A percentile compares a stretch with the other conserved stretches of the same genome.
phyloP scores from a whole-genome alignment of 2,113 vertebrate genomes.

The Coregonus clupeaformis region DNA sequence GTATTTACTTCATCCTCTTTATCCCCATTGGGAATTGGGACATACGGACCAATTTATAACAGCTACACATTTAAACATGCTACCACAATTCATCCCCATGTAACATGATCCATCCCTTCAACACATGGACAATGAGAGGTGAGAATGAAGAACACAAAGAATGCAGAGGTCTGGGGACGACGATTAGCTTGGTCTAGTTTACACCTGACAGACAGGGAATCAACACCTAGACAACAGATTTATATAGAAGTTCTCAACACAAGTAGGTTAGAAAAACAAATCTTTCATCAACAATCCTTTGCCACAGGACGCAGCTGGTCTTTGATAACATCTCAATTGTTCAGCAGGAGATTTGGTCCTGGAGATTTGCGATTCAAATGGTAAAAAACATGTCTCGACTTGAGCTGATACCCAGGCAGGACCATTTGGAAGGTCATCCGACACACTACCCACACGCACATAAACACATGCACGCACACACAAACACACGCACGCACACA shows the following conservation, averaged over 20 bases:
- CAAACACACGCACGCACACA: conserved; percentile 22
- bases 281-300: not conserved
- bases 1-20: too few relatives aligned
- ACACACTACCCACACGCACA: not conserved
- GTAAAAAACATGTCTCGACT: not conserved
- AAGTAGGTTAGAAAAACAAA: too few relatives aligned
- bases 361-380: not conserved
- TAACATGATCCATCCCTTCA: not conserved
- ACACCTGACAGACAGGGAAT: not conserved
- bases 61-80: too few relatives aligned
- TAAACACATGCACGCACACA: conserved; percentile 16
- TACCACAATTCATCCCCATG: not conserved
- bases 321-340: not conserved
- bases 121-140: not conserved
- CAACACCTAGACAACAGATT: too few relatives aligned
- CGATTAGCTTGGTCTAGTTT: not conserved
- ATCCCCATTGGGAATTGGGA: too few relatives aligned
- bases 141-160: not conserved
- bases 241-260: too few relatives aligned
- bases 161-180: not conserved
- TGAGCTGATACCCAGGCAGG: not conserved
- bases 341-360: not conserved
- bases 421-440: too few relatives aligned
- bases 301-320: not conserved
- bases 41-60: too few relatives aligned